Base-by-base conservation (phyloP, 2,797 vertebrate genomes). In the Macroramphosus scolopax region DNA sequence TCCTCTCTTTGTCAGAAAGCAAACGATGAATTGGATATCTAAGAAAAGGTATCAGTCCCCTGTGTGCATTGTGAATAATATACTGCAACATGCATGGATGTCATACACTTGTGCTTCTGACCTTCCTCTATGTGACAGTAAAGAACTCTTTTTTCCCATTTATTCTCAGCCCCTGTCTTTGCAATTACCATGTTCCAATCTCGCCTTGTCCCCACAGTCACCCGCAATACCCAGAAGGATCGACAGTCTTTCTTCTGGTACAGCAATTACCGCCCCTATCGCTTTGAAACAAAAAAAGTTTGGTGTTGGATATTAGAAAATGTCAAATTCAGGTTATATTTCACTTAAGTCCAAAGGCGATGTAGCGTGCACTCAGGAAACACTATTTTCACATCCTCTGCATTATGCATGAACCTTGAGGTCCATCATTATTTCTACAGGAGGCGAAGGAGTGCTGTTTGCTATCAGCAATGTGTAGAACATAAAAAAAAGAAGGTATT, bases 241-340 rank as follows among this genome's bases (percentile, higher is more conserved):
- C 77, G 64, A 69, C 78, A 70, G 84, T 82, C 86, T 88, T 87
- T 88, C 86, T 89, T 87, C 86, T 85, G 81, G 77, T 85, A 78
- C 77, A 83, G 86, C 89, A 91, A 91, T 91, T 91, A 91, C 88
- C 72, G 63, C 78, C 84, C 73, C 81, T 88, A 87, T 85, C 85
- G 87, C 82, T 86, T 64, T 89, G 85, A 89, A 90, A 89, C 85
- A 86, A 89, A 89, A 90, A 86, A 49, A 87, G 83, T 88, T 90
- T 86, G 85, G 88, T 88, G 84, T 84, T 85, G 83, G 85, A 87
- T 91, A 91, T 90, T 90, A 90, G 85, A 87, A 90, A 89, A 91
- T 91, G 89, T 90, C 89, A 90, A 90, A 90, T 87, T 88, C 88
- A 89, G 87, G 89, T 89, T 91, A 88, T 85, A 88, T 88, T 89